These are phyloP conservation scores for Odocoileus virginianus DNA, from an alignment of 2,113 vertebrate species.

Conservation along the genomic window DNA sequence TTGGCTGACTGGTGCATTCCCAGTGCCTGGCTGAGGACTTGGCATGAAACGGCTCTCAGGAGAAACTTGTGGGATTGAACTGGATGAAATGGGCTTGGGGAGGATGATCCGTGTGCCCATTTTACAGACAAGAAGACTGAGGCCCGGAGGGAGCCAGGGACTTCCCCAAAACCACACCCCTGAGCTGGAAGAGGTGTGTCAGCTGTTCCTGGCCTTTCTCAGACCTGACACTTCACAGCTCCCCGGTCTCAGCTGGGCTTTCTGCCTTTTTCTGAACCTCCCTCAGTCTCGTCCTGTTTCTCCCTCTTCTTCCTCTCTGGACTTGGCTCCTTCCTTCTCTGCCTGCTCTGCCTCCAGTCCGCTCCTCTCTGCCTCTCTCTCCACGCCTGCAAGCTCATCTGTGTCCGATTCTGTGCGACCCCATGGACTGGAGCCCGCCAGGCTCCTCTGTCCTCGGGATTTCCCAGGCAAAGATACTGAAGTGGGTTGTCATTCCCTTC, in stretches of 20 bases:
- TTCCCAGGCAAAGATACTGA: neutral
- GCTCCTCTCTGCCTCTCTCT: neutral
- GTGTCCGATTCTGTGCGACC: neutral
- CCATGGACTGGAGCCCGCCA: neutral
- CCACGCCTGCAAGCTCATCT: neutral
- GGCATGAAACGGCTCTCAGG: neutral
- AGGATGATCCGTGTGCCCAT: neutral
- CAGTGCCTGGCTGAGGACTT: neutral
- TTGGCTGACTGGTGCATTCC: neutral
- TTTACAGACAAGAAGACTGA: neutral
- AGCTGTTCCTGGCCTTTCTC: neutral
- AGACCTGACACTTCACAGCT: neutral
- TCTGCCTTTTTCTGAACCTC: neutral
- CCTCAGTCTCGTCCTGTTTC: neutral
- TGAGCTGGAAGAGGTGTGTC: too few species aligned
- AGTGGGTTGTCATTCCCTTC: neutral
- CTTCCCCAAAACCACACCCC: neutral
- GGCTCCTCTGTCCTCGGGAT: neutral
- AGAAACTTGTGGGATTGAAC: neutral
- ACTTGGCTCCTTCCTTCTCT: neutral
- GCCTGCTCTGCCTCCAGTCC: neutral
- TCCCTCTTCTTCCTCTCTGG: neutral
- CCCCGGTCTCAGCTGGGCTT: neutral
- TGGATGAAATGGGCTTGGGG: too few species aligned
- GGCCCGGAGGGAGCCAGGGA: neutral